phyloP scores from a whole-genome alignment of 2,888 invertebrate genomes.

The Neoitamus cyanurus region DNA sequence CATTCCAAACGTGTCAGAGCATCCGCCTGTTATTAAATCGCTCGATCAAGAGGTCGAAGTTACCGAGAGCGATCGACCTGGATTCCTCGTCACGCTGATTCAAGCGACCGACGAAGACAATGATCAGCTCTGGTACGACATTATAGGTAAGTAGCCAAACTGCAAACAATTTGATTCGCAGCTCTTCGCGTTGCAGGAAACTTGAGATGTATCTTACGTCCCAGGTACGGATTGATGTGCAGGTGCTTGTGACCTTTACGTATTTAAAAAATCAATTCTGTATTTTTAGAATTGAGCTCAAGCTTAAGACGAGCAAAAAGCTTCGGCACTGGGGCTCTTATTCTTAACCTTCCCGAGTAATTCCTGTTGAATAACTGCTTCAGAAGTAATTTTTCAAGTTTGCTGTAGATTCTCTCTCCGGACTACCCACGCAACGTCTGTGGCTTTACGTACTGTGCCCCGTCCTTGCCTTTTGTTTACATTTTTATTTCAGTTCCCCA shows the following conservation, averaged over 20 bases:
- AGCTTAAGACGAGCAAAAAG: neutral
- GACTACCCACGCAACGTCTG: neutral
- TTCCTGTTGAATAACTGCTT: neutral
- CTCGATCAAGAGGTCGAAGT: slow-evolving; percentile 77
- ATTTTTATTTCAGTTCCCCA: neutral
- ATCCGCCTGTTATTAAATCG: slow-evolving; percentile 73
- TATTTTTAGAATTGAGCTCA: neutral
- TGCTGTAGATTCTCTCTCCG: neutral
- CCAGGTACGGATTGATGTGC: neutral
- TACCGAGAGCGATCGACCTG: slow-evolving; percentile 88
- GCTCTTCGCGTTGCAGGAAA: neutral
- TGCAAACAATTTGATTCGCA: neutral
- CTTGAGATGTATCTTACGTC: neutral
- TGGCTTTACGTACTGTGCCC: neutral
- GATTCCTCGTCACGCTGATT: slow-evolving; percentile 86
- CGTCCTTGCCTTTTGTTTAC: neutral
- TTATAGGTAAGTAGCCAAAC: slow-evolving; percentile 74
- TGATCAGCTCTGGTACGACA: slow-evolving; percentile 91
- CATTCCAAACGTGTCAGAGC: slow-evolving; percentile 71
- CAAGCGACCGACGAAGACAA: slow-evolving; percentile 88
- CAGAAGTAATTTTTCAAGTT: neutral
- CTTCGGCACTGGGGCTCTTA: neutral
- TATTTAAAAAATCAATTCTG: neutral
- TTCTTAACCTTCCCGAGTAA: neutral
- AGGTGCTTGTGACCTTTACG: neutral